Percentiles rank a stretch among this genome's conserved stretches.
Conservation (phyloP, 2,113 vertebrate species). For the Alligator sinensis region DNA sequence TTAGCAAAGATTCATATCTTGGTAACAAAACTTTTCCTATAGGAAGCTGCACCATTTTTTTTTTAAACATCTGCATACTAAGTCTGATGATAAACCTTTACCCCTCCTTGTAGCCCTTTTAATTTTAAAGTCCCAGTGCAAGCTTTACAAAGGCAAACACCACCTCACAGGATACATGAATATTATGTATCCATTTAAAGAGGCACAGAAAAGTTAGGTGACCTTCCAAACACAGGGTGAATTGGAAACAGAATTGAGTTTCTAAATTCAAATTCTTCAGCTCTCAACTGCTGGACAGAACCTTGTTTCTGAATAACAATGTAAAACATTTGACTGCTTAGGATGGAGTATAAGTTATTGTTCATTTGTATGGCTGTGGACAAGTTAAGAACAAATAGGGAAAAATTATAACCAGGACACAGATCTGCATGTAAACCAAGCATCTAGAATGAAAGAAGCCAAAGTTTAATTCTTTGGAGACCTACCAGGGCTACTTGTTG, state of each 20-base stretch:
- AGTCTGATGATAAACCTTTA: not conserved
- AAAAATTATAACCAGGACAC: not conserved
- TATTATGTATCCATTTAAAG: not conserved
- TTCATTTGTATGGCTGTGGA: not conserved
- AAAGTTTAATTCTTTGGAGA: not conserved
- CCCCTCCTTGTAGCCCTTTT: not conserved
- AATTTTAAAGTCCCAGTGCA: not conserved
- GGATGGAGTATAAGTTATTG: not conserved
- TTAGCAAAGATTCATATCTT: not conserved
- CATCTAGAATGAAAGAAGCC: not conserved
- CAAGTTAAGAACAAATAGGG: fast-evolving
- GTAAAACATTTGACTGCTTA: not conserved
- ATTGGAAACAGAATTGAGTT: not conserved
- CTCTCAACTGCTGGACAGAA: not conserved
- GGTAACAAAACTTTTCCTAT: not conserved
- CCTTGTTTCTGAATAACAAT: not conserved
- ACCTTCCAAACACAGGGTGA: not conserved
- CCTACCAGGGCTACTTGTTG: constrained; percentile 62
- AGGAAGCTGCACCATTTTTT: not conserved
- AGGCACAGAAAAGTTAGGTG: not conserved
- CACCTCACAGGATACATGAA: not conserved
- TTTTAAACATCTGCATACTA: fast-evolving
- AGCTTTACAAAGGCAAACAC: not conserved
- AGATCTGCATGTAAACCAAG: not conserved
- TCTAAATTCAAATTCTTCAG: not conserved